These are phyloP conservation scores for Ammodytes dubius DNA, from an alignment of 2,113 vertebrate species.

Conservation along the genomic window DNA sequence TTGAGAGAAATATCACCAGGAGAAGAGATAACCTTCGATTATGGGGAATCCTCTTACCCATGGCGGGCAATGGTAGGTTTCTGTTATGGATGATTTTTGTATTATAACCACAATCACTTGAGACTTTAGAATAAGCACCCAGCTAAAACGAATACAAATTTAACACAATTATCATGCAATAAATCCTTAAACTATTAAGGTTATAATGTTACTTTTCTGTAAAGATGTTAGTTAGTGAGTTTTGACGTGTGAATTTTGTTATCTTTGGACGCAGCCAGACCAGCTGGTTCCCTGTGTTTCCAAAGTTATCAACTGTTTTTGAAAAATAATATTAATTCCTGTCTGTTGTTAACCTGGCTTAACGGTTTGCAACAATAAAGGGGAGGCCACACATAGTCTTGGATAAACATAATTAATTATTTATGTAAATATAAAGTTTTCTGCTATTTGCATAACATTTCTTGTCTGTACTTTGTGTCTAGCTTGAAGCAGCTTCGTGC, in stretches of 20 bases:
- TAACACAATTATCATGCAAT: neutral
- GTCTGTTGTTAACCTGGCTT: too few relatives aligned
- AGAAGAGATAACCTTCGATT: slow-evolving; percentile 56
- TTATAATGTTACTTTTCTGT: neutral
- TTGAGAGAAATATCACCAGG: slow-evolving; percentile 36
- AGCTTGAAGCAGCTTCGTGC: slow-evolving; percentile 9
- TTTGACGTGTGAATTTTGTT: too few relatives aligned
- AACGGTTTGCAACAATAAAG: too few relatives aligned
- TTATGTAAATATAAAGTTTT: neutral
- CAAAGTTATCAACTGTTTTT: too few relatives aligned
- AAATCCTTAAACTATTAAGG: neutral
- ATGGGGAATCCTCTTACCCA: slow-evolving; percentile 1
- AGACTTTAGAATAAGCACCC: neutral
- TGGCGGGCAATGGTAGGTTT: slow-evolving; percentile 49
- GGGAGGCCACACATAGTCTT: too few relatives aligned
- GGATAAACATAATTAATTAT: too few relatives aligned
- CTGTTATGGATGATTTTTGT: neutral
- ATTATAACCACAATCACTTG: neutral
- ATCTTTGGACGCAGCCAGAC: too few relatives aligned
- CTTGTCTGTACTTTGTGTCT: neutral
- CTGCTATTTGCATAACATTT: neutral
- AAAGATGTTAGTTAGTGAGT: neutral
- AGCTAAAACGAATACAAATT: neutral
- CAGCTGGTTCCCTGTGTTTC: too few relatives aligned
- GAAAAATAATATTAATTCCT: too few relatives aligned